phyloP scores from a whole-genome alignment of 2,113 vertebrate genomes.

The Vulpes lagopus region DNA sequence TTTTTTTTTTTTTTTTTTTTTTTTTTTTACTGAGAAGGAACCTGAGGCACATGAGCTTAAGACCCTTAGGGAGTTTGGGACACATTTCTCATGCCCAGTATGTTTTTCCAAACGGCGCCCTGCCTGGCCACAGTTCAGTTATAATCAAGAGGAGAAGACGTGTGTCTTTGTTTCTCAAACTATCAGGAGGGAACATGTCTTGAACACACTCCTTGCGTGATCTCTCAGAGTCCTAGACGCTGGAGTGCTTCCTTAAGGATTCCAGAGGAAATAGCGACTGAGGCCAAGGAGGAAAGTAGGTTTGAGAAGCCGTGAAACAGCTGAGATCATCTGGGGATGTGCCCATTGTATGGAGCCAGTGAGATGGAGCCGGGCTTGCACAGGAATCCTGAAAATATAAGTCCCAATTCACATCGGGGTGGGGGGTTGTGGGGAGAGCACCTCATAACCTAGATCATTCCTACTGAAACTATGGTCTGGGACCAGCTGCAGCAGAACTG shows the following conservation, averaged over 20 bases:
- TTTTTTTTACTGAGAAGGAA: slow-evolving; percentile 31
- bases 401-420: background rate
- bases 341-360: background rate
- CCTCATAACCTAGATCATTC: background rate
- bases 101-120: background rate
- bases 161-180: slow-evolving; percentile 21
- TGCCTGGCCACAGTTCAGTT: background rate
- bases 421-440: too few relatives aligned
- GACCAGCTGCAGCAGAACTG: background rate
- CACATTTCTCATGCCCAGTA: background rate
- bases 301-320: background rate
- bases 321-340: background rate
- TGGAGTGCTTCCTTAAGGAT: background rate
- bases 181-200: background rate
- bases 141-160: background rate
- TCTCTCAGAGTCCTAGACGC: background rate
- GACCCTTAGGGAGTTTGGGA: background rate
- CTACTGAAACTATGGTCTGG: background rate
- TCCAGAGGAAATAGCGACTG: background rate
- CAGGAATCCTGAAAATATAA: background rate
- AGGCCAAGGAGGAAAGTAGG: background rate
- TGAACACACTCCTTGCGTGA: background rate
- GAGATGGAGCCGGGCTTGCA: background rate
- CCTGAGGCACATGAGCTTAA: background rate
- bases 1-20: background rate